Evolutionary conservation across 2,113 vertebrate species (phyloP), one percentile per base, ranked within the genome.

Genomic region (Colinus virginianus): DNA sequence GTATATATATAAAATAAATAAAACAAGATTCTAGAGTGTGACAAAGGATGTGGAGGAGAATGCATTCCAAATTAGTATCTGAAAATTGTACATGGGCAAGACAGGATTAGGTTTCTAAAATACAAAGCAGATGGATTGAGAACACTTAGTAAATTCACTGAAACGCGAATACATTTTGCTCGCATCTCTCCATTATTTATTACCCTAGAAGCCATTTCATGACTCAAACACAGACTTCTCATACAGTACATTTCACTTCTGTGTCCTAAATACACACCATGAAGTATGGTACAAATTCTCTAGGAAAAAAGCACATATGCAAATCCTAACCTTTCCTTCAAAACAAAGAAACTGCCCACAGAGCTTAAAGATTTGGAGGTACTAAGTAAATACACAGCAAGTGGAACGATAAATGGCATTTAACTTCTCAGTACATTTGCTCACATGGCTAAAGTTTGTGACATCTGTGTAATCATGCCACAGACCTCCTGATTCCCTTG

Each of bases 61-160:
- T 6, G 38, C 72, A 76, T 80, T 85, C 75, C 78, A 94, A 95
- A 94, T 82, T 62, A 66, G 66, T 53, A 87, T 84, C 61, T 95
- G 78, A 90, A 90, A 80, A 69, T 88, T 85, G 56, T 76, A 88
- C 21, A 85, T 26, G 66, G 66, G 51, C 70, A 91, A 58, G 68
- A 78, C 22, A 72, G 64, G 74, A 46, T 92, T 90, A 90, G 74
- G 61, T 94, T 96, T 88, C 82, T 48, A 66, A 96, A 96, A 97
- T 90, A 90, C 88, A 95, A 96, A 96, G 83, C 94, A 96, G 84
- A 92, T 89, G 78, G 80, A 69, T 71, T 59, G 40, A 91, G 55
- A 92, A 82, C 49, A 40, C 63, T 88, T 84, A 78, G 32, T 80
- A 95, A 80, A 95, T 45, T 72, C 63, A 82, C 82, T 58, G 21